Base-by-base conservation (phyloP, 2,888 invertebrate species). In the Macrosoma leucophasiata region DNA sequence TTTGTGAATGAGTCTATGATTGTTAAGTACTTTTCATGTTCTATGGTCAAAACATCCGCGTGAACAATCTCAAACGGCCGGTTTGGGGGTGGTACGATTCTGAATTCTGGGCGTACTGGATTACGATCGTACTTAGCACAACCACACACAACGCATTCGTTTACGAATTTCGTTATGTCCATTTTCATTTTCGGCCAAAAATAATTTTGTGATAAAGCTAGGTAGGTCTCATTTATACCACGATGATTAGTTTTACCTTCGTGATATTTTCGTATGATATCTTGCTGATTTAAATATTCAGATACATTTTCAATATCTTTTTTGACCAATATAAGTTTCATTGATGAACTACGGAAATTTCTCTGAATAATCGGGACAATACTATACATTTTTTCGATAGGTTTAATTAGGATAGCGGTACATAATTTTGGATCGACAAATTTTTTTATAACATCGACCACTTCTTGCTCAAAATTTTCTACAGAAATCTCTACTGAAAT, bases 161-260 rank as follows among this genome's bases (percentile, higher is more conserved):
- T 31, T 12, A 34, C 29, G 23, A 13, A 34, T 23, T 34, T 29
- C 8, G n/a, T 14, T 28, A 22, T 21, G n/a, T n/a, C n/a, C n/a
- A 20, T 22, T 11, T 24, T 34, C n/a, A 25, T 9, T n/a, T 32
- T 25, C 24, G 24, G 32, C 18, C 18, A 27, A 17, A 27, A 27
- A 27, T 27, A 27, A 4, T 11, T 10, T 11, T 18, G 15, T 11
- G 10, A 27, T 11, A 50, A 14, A 4, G 50, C 37, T 12, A 47
- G 14, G 12, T 34, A 42, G 6, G 36, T 39, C 21, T 50, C 44
- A 11, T 33, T 47, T 6, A 46, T 52, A 3, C 50, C 48, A 0
- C 46, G 27, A 20, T 50, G 47, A 17, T 50, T 52, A 0, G 49
- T 50, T 35, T 50, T 50, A 2, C 50, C 53, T 0, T 47, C 47